Evolutionary conservation across 2,797 vertebrate genomes (phyloP).

Genomic region (Sitta carolinensis): DNA sequence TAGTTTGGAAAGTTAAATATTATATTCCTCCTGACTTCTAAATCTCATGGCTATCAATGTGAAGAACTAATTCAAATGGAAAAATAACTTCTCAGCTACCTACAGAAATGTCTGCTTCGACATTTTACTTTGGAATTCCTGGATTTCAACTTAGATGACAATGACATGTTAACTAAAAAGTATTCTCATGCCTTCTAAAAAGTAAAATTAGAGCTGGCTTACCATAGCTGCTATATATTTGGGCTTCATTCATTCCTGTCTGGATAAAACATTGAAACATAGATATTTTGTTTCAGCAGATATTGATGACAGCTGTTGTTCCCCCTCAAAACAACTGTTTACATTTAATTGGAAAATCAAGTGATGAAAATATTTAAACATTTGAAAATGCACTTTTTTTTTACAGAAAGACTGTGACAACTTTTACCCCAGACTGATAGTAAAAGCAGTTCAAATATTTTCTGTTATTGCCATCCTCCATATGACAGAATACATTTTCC

Average conservation of each 20-base stretch:
- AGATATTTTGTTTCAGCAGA: background rate
- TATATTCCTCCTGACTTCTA: background rate
- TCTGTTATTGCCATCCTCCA: background rate
- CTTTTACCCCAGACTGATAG: conserved; percentile 7
- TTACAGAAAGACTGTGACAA: background rate
- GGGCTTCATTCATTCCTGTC: background rate
- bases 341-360: background rate
- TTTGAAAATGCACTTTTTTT: conserved; percentile 32
- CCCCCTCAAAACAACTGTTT: background rate
- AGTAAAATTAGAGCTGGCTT: background rate
- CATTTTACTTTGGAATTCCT: background rate
- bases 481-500: background rate
- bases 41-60: background rate
- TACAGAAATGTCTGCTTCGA: background rate
- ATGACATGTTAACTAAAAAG: background rate
- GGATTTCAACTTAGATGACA: background rate
- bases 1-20: background rate
- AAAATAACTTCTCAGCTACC: background rate
- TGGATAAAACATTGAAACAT: background rate
- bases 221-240: background rate
- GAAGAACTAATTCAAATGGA: background rate
- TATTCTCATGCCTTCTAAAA: background rate
- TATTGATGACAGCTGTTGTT: background rate
- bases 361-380: conserved; percentile 1
- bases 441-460: background rate